Base-by-base conservation (phyloP, 2,797 vertebrate genomes). In the Graptemys geographica region DNA sequence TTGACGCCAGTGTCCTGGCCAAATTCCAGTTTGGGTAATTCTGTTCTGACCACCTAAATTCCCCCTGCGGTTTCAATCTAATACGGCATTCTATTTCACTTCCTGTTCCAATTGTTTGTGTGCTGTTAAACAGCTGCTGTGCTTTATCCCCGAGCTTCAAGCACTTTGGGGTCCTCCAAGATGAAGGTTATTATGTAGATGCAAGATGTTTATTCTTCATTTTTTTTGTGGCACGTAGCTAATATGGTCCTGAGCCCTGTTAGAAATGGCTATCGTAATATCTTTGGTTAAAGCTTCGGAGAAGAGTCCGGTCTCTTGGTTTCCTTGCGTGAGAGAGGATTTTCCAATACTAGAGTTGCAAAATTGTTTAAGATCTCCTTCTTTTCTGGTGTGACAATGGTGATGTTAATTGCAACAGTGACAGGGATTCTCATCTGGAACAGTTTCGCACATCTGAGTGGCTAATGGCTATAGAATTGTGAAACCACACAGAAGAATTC, bases 41-140 rank as follows among this genome's bases (percentile, higher is more conserved):
- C 13, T 12, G 15, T 8, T 16, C 44, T 31, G 27, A 49, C 44
- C 25, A 78, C 44, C 27, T 49, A 47, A 49, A 28, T 28, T 78
- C 44, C 44, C 44, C 4, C 3, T 78, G 74, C 4, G 27, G 41
- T 49, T 47, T 49, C 27, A 49, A 16, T 49, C 74, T 28, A n/a
- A 6, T 41, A 25, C 44, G 23, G 4, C 13, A 89, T 94, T 90
- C 87, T 96, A 82, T 19, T 94, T 95, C 89, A 89, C 92, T 78
- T 94, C 82, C 86, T 65, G 59, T 87, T 93, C 92, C 90, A 94
- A 56, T 8, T 81, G 92, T 6, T 72, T 72, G 78, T 93, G 82
- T 97, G 94, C 92, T 89, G 87, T 90, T 76, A 76, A 62, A 83
- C 90, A 95, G 96, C 90, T 84, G 81, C 83, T 1, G 19, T 2